Conservation (phyloP, 2,888 invertebrate species). For the Eudemis profundana region DNA sequence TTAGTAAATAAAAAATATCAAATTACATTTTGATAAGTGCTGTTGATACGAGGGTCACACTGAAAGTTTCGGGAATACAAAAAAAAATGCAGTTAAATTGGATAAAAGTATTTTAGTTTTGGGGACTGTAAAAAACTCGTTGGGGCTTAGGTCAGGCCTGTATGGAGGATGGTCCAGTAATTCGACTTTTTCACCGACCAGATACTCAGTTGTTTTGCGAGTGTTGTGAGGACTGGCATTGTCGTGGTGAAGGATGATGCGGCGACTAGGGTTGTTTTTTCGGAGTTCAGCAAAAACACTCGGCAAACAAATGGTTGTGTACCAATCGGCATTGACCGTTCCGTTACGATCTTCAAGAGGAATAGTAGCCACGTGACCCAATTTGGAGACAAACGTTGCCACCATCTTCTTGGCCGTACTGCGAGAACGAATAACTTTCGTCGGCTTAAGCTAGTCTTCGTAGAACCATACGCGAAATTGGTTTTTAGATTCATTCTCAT, state of each 20-base stretch:
- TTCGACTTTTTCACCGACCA: no score
- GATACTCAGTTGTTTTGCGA: no score
- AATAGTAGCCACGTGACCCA: slow-evolving; percentile 6
- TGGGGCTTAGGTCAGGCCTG: no score
- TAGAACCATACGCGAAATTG: slow-evolving; percentile 11
- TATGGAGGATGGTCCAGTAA: no score
- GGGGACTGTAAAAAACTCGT: no score
- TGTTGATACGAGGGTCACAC: no score
- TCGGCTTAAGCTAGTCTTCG: background rate
- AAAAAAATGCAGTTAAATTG: no score
- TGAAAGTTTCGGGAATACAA: no score
- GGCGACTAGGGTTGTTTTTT: background rate
- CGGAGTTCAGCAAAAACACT: slow-evolving; percentile 11
- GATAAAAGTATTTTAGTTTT: no score
- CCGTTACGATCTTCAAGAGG: background rate
- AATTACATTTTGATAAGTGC: slow-evolving; percentile 21
- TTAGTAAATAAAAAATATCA: slow-evolving; percentile 18
- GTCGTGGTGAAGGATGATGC: background rate
- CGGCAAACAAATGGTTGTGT: slow-evolving; percentile 3
- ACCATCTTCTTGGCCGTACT: slow-evolving; percentile 9
- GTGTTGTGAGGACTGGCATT: background rate
- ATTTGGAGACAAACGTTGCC: slow-evolving; percentile 10
- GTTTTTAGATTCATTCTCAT: background rate
- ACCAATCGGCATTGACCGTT: background rate
- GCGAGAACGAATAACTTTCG: background rate